A percentile compares a stretch with the other conserved stretches of the same genome.
phyloP scores from a whole-genome alignment of 2,113 vertebrate species.

The Oenanthe oenanthe region DNA sequence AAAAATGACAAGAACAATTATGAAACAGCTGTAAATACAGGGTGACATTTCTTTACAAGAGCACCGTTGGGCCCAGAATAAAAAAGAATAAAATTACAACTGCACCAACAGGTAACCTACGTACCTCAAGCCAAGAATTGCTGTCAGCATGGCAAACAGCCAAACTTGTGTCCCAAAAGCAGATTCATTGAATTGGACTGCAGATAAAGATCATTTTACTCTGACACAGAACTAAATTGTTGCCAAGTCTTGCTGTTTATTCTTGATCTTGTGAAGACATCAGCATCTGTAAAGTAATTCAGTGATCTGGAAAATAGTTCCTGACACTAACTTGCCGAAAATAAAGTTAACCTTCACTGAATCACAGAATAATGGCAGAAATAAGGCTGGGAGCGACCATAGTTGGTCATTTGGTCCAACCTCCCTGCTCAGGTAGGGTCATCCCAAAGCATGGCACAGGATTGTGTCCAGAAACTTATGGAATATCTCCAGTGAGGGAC shows the following conservation, averaged over 20 bases:
- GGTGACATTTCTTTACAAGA: background rate
- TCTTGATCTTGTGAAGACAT: background rate
- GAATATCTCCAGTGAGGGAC: background rate
- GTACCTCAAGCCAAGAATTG: background rate
- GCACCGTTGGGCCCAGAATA: background rate
- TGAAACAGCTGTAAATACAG: background rate
- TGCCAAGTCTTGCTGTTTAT: background rate
- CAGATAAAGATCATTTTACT: background rate
- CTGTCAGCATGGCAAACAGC: background rate
- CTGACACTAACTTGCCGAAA: background rate
- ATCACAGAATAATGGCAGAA: background rate
- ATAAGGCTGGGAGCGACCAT: background rate
- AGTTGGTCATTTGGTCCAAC: background rate
- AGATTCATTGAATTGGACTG: background rate
- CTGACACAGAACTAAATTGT: background rate
- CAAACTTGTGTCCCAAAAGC: background rate
- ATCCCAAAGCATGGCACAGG: background rate
- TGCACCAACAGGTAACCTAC: background rate
- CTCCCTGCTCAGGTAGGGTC: background rate
- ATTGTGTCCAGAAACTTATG: background rate
- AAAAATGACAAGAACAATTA: background rate
- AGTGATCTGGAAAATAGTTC: background rate
- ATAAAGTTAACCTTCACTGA: background rate
- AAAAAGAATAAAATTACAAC: background rate
- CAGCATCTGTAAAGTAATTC: background rate